phyloP scores from a whole-genome alignment of 1,140 invertebrate genomes.

The Cydia splendana region DNA sequence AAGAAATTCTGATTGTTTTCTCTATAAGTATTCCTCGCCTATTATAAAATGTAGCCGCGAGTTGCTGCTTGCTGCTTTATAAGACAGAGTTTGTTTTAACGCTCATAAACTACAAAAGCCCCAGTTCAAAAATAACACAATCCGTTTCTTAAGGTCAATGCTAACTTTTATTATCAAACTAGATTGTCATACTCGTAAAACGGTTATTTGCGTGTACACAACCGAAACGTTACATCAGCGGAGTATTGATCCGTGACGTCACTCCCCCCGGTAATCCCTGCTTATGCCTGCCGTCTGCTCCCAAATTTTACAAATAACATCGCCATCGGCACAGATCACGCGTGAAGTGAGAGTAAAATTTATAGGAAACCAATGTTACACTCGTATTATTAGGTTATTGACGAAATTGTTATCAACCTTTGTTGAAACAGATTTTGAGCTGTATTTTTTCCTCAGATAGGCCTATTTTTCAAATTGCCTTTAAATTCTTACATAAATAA shows the following conservation, averaged over 20 bases:
- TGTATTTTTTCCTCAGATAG: no score
- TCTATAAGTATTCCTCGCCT: no score
- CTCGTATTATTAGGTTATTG: not conserved
- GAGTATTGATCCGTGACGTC: conserved; percentile 70
- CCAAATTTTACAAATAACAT: conserved; percentile 28
- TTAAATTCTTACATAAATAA: no score
- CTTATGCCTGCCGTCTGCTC: conserved; percentile 13
- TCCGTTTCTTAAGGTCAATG: conserved; percentile 24
- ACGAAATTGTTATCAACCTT: not conserved
- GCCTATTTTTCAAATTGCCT: not conserved
- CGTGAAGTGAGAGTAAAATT: conserved; percentile 24
- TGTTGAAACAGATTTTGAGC: no score
- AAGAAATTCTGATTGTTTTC: no score
- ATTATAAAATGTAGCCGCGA: no score
- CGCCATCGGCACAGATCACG: conserved; percentile 4
- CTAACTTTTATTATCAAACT: conserved; percentile 26
- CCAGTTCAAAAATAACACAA: not conserved
- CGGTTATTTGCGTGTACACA: conserved; percentile 26
- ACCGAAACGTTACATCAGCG: conserved; percentile 43
- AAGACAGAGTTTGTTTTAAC: not conserved
- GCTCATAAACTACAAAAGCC: not conserved
- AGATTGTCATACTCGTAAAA: conserved; percentile 27
- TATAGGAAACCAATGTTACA: not conserved
- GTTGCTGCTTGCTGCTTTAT: no score
- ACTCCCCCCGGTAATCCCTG: conserved; percentile 41